Base-by-base conservation (phyloP, 2,888 invertebrate genomes). In the Lasioglossum figueresi region DNA sequence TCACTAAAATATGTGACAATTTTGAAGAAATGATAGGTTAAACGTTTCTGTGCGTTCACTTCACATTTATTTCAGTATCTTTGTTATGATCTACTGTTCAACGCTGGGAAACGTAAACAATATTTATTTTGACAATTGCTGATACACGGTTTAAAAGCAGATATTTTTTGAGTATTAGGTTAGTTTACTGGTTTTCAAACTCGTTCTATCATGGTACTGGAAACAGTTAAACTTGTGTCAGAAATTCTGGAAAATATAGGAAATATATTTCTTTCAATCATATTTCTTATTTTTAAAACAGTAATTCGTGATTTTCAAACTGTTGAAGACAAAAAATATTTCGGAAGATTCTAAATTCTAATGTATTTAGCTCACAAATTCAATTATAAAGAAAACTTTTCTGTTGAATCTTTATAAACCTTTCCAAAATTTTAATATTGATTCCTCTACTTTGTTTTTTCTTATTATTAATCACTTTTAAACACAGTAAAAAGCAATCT, bases 21-120 rank as follows among this genome's bases (percentile, higher is more conserved):
- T 78, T 37, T 34, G 8, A n/a, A 16, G 19, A 71, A 75, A 27
- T 82, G 71, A 70, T 84, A 84, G 84, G 84, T 84, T 84, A 84
- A 71, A 63, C 52, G 23, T 71, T 27, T 2, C 14, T 23, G 43
- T 45, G 63, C 31, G 43, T 23, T 71, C 14, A 16, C 43, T 45
- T 14, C 63, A 34, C 40, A 3, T 34, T 34, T 27, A 12, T 63
- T 71, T 23, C 34, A 34, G 71, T 40, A 63, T 63, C 75, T 43
- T 43, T 23, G 40, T 43, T 16, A 34, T 34, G 52, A 40, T 34
- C 16, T 77, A n/a, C 37, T 43, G 23, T 74, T 16, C 48, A 34
- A 16, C 12, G 34, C 12, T 56, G 14, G 3, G 2, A 27, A 40
- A 59, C 16, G 19, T 48, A 16, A 27, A 68, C 4, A 73, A 45